Conservation (phyloP, 2,888 invertebrate species). For the Troilus luridus region DNA sequence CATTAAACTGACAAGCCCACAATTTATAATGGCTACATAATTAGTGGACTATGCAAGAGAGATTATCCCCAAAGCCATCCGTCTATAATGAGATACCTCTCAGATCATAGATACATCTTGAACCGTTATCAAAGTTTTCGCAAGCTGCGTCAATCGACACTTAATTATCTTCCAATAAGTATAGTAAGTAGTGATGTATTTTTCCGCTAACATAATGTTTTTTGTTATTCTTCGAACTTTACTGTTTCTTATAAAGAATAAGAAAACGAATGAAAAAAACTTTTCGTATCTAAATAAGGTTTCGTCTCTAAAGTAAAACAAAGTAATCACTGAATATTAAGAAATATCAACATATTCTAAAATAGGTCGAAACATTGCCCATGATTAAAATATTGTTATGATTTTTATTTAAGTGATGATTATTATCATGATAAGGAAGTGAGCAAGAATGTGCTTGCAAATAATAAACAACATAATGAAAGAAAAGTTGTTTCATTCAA, state of each 20-base stretch:
- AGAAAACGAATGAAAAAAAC: too few relatives aligned
- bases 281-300: too few relatives aligned
- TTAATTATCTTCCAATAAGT: background rate
- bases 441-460: too few relatives aligned
- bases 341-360: too few relatives aligned
- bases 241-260: background rate
- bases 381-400: too few relatives aligned
- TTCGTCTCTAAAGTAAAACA: too few relatives aligned
- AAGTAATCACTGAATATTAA: too few relatives aligned
- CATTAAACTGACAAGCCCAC: slow-evolving; percentile 8
- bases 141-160: background rate
- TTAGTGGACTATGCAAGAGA: background rate
- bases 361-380: too few relatives aligned
- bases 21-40: slow-evolving; percentile 11
- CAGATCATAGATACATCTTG: slow-evolving; percentile 2
- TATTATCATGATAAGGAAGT: too few relatives aligned
- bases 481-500: too few relatives aligned
- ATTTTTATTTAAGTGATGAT: too few relatives aligned
- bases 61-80: background rate
- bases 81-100: background rate
- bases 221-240: background rate
- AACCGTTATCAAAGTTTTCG: background rate
- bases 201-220: background rate
- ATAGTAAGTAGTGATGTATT: background rate
- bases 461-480: too few relatives aligned